These are phyloP conservation scores for Micrasema minimum DNA, from an alignment of 1,140 invertebrate species.

Conservation along the genomic window DNA sequence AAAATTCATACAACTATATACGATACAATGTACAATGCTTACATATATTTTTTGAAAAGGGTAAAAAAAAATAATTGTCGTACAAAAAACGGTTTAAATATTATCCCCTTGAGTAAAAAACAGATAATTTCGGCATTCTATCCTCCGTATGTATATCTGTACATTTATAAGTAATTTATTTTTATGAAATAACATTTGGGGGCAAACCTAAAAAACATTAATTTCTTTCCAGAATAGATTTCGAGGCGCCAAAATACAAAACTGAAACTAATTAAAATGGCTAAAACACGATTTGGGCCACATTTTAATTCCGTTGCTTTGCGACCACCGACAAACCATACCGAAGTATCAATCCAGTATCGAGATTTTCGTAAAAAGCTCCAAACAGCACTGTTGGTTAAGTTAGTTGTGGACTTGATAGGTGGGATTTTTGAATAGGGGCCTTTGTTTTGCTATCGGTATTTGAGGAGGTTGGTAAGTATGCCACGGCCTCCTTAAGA, in stretches of 20 bases:
- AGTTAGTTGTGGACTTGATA: too few relatives aligned
- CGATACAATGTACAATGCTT: too few relatives aligned
- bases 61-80: too few relatives aligned
- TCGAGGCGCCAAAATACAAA: conserved; percentile 16
- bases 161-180: too few relatives aligned
- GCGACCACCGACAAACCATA: conserved; percentile 1
- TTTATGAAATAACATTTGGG: not conserved
- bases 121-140: too few relatives aligned
- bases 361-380: not conserved
- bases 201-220: not conserved
- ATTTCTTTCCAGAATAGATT: not conserved
- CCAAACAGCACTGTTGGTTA: not conserved
- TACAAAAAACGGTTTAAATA: too few relatives aligned
- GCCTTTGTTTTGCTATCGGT: not conserved
- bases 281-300: conserved; percentile 28
- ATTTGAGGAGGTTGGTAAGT: not conserved
- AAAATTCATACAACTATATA: too few relatives aligned
- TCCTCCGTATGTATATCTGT: too few relatives aligned
- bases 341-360: not conserved
- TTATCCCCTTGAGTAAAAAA: too few relatives aligned
- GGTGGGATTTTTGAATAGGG: not conserved
- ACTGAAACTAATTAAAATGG: conserved; percentile 25
- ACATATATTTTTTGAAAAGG: too few relatives aligned
- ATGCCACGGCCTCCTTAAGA: conserved; percentile 25
- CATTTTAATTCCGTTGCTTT: conserved; percentile 29